Evolutionary conservation across 2,797 vertebrate genomes (phyloP).

Genomic region (Merluccius polli): DNA sequence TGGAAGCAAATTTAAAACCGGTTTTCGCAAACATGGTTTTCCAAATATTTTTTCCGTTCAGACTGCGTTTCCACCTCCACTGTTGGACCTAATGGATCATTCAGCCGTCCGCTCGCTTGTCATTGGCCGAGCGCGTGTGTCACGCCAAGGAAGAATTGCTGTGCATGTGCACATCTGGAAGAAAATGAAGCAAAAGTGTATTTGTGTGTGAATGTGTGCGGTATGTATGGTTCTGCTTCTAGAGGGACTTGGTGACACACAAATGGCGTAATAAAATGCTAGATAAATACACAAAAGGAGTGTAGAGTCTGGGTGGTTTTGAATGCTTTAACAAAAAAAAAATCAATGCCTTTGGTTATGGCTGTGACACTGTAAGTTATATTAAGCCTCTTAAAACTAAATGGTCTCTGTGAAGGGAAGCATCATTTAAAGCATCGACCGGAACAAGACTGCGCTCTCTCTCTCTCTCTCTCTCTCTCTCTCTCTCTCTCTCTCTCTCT

Average conservation of each 20-base stretch:
- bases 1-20: neutral
- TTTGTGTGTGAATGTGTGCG: conserved; percentile 10
- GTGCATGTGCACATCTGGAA: no score
- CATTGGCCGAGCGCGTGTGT: neutral
- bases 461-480: no score
- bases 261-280: conserved; percentile 1
- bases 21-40: neutral
- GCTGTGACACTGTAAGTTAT: neutral
- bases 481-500: no score
- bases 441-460: no score
- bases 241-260: neutral
- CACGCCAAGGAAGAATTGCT: no score
- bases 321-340: neutral
- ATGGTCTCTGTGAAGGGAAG: neutral
- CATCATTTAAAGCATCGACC: no score
- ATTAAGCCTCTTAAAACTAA: neutral
- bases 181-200: neutral
- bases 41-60: neutral
- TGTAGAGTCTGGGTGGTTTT: neutral
- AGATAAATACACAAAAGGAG: neutral
- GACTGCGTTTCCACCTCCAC: neutral
- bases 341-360: neutral
- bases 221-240: neutral
- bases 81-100: neutral
- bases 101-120: neutral